Base-by-base conservation (phyloP, 1,140 invertebrate species). In the Samia ricini region DNA sequence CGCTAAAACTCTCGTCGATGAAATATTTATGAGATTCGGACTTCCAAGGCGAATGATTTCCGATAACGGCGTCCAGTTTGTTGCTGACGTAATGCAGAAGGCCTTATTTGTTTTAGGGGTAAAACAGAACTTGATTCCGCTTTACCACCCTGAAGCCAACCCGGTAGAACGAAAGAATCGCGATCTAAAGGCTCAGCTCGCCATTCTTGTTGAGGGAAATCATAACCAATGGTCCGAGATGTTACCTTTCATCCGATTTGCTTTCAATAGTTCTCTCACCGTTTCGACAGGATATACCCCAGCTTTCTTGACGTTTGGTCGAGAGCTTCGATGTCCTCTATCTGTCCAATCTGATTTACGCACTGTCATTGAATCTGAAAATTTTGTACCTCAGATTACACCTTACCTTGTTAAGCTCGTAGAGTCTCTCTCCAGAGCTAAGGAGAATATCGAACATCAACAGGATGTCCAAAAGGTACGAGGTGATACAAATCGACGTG, bases 321-420 rank as follows among this genome's bases (percentile, higher is more conserved):
- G 59, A 20, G 59, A 62, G 55, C 54, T 88, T 18, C 36, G 69
- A 12, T 64, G 71, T 5, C 69, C 73, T 1, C 29, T 71, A 26
- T 71, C 70, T 10, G 60, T 59, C 8, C 48, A 59, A 6, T 33
- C 58, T 61, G 79, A 84, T 56, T 58, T 80, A 4, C 36, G 70
- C 24, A 20, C 59, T 15, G 72, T 81, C 15, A 58, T 77, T 7
- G 48, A 66, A 55, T 22, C 61, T 24, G 76, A 87, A 33, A 84
- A 83, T 62, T 80, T 79, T 24, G 52, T 83, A 7, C 69, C 75
- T 0, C 63, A 76, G 56, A 78, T 85, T 20, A 83, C 77, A 7
- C 73, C 79, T 29, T 68, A 76, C 29, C 58, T 85, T 19, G 2
- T 55, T 6, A 56, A 66, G 33, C 21, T 78, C 15, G 54, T 48